A percentile compares a stretch with the other conserved stretches of the same genome.
phyloP scores from a whole-genome alignment of 2,888 invertebrate genomes.

The Hoplodrina ambigua region DNA sequence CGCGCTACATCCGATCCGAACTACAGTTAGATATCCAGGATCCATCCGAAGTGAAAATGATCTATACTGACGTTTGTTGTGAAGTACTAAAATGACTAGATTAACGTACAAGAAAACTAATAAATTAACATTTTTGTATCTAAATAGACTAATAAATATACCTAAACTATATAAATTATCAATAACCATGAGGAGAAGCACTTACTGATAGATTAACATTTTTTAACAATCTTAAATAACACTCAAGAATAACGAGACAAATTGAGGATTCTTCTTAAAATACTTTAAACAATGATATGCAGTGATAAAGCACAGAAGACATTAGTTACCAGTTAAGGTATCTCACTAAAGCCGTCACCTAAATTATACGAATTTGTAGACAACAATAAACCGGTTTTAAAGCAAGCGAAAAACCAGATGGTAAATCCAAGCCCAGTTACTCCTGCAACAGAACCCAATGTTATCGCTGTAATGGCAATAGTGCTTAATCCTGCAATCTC shows the following conservation, averaged over 20 bases:
- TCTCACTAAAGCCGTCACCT: constrained; percentile 21
- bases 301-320: too few relatives aligned
- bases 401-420: constrained; percentile 41
- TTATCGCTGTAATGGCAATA: constrained; percentile 40
- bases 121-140: too few relatives aligned
- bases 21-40: too few relatives aligned
- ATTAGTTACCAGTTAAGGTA: constrained; percentile 30
- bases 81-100: too few relatives aligned
- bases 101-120: too few relatives aligned
- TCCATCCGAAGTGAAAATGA: too few relatives aligned
- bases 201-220: too few relatives aligned
- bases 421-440: constrained; percentile 15
- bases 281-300: not conserved
- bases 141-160: too few relatives aligned
- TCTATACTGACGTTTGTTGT: too few relatives aligned
- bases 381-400: constrained; percentile 32
- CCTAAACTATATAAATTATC: too few relatives aligned
- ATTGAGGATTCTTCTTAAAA: constrained; percentile 4
- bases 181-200: too few relatives aligned
- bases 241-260: not conserved
- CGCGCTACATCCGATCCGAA: too few relatives aligned
- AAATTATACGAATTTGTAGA: constrained; percentile 39
- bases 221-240: not conserved
- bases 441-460: constrained; percentile 25
- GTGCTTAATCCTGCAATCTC: constrained; percentile 18